These are phyloP conservation scores for Desoria tigrina DNA, from an alignment of 2,888 invertebrate species.

Conservation along the genomic window DNA sequence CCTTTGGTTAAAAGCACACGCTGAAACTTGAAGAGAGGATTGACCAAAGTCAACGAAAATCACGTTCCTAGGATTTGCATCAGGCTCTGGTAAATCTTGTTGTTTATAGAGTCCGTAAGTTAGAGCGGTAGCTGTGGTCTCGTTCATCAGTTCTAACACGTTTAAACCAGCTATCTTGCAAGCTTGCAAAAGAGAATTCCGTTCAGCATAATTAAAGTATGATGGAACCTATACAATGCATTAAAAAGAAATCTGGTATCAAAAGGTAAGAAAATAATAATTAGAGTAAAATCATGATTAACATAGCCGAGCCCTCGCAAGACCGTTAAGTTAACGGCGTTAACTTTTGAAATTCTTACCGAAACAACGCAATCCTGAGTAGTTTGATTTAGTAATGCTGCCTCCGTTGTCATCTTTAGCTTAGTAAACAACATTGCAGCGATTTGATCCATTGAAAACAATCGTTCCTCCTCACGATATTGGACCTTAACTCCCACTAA, in stretches of 20 bases:
- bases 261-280: slow-evolving; percentile 1
- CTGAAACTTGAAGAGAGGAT: slow-evolving; percentile 83
- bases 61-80: slow-evolving; percentile 87
- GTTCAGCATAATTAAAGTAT: slow-evolving; percentile 91
- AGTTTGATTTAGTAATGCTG: slow-evolving; percentile 86
- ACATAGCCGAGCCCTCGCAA: too few species aligned
- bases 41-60: slow-evolving; percentile 97
- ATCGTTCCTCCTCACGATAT: slow-evolving; percentile 81
- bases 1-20: slow-evolving; percentile 91
- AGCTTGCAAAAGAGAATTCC: slow-evolving; percentile 86
- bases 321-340: too few species aligned
- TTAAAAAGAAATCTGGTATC: too few species aligned
- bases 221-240: slow-evolving; percentile 72
- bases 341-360: too few species aligned
- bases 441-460: slow-evolving; percentile 90
- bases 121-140: slow-evolving; percentile 93
- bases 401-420: slow-evolving; percentile 82
- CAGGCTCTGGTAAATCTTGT: slow-evolving; percentile 85
- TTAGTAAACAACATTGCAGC: slow-evolving; percentile 96
- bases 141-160: slow-evolving; percentile 91
- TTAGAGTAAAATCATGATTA: too few species aligned
- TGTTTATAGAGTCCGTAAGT: slow-evolving; percentile 99
- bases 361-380: slow-evolving; percentile 91
- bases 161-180: slow-evolving; percentile 91
- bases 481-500: slow-evolving; percentile 69